Conservation (phyloP, 2,113 vertebrate species). For the Corythoichthys haematopterus region DNA sequence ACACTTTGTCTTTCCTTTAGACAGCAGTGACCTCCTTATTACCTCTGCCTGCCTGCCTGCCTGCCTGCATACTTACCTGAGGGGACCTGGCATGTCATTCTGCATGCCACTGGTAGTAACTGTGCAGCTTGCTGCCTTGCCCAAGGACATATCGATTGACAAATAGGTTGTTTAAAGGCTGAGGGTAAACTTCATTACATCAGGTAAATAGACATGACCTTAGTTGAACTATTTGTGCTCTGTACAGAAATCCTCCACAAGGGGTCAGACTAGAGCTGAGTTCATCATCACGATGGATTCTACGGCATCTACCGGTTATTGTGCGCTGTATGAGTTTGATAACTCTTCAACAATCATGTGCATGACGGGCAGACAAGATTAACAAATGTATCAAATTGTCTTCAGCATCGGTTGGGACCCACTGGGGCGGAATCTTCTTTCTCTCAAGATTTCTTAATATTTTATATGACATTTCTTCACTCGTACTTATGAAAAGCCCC, state of each 20-base stretch:
- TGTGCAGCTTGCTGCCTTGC: slow-evolving; percentile 1
- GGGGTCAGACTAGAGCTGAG: slow-evolving; percentile 50
- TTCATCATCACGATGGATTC: slow-evolving; percentile 1
- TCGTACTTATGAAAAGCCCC: slow-evolving; percentile 52
- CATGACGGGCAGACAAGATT: slow-evolving; percentile 23
- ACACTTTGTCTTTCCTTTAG: neutral
- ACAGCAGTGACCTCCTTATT: slow-evolving; percentile 7
- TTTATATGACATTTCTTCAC: slow-evolving; percentile 54
- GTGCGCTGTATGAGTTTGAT: slow-evolving; percentile 22
- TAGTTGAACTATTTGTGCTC: neutral
- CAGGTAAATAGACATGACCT: neutral
- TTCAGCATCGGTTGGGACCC: slow-evolving; percentile 35
- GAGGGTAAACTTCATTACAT: neutral
- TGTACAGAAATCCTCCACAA: slow-evolving; percentile 27
- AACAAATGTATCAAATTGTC: slow-evolving; percentile 30
- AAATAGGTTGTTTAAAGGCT: neutral
- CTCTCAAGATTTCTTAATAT: slow-evolving; percentile 52
- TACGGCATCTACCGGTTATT: slow-evolving; percentile 17
- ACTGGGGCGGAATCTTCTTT: neutral
- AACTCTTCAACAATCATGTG: slow-evolving; percentile 12
- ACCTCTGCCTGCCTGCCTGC: neutral
- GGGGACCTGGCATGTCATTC: neutral
- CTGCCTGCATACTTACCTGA: neutral
- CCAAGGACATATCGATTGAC: neutral
- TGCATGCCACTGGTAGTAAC: neutral